A percentile compares a stretch with the other conserved stretches of the same genome.
phyloP scores from a whole-genome alignment of 2,797 vertebrate genomes.

The Mormyrops attenuatus region DNA sequence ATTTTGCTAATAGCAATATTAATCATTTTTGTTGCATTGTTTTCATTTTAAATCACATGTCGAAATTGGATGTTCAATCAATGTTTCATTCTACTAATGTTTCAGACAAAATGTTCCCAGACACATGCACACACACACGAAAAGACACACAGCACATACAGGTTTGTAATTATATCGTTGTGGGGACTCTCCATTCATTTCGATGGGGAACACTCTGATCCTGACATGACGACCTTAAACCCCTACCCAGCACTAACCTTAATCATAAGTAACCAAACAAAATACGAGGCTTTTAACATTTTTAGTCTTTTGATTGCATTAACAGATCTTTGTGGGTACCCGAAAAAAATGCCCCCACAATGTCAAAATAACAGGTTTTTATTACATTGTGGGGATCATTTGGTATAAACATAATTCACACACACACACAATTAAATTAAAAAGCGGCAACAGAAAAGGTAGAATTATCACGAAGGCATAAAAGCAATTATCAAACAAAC shows the following conservation, averaged over 20 bases:
- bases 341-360: too few species aligned
- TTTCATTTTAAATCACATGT: not conserved
- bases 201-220: not conserved
- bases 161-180: not conserved
- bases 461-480: not conserved
- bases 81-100: not conserved
- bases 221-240: not conserved
- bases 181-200: not conserved
- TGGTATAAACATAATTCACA: not conserved
- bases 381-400: not conserved
- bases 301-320: not conserved
- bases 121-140: not conserved
- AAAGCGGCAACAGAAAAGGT: not conserved
- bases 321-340: not conserved
- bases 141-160: not conserved
- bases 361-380: not conserved
- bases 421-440: not conserved
- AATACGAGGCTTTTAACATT: not conserved
- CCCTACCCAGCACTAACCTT: not conserved
- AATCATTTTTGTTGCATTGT: not conserved
- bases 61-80: not conserved
- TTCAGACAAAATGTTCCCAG: not conserved
- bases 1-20: not conserved
- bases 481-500: not conserved
- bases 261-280: not conserved